These are phyloP conservation scores for Aotus griseimembra DNA, from an alignment of 2,797 vertebrate genomes.

Conservation along the genomic window DNA sequence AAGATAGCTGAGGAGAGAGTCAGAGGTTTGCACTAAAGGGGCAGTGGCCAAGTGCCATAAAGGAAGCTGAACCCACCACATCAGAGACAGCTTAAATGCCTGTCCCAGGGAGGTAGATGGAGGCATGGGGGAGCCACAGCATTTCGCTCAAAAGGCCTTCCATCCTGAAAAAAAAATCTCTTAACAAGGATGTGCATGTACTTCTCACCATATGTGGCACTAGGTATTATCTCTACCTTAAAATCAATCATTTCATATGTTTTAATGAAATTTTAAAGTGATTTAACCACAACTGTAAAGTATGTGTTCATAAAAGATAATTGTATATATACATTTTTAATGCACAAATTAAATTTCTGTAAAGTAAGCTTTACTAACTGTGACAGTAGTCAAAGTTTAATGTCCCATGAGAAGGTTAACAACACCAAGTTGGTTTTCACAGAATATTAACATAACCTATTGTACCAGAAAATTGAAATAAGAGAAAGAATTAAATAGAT, in stretches of 20 bases:
- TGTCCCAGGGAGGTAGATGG: neutral
- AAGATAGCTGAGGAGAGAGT: neutral
- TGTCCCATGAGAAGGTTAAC: neutral
- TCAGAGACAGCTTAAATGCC: neutral
- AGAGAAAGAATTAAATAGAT: neutral
- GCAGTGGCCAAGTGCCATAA: neutral
- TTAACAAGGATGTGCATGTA: neutral
- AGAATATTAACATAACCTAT: neutral
- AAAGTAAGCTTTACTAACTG: neutral
- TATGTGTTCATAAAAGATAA: neutral
- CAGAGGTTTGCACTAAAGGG: neutral
- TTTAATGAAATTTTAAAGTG: neutral
- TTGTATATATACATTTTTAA: neutral
- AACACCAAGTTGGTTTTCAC: neutral
- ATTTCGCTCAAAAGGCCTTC: neutral
- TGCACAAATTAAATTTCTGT: neutral
- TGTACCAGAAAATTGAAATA: slow-evolving; percentile 11
- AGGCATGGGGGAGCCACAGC: neutral
- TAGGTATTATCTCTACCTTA: neutral
- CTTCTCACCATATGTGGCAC: neutral
- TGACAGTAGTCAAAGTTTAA: neutral
- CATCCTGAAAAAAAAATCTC: neutral
- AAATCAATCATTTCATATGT: neutral
- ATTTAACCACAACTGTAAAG: neutral
- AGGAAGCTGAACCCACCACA: neutral